Evolutionary conservation across 2,797 vertebrate genomes (phyloP).

Genomic region (Urocyon cinereoargenteus): DNA sequence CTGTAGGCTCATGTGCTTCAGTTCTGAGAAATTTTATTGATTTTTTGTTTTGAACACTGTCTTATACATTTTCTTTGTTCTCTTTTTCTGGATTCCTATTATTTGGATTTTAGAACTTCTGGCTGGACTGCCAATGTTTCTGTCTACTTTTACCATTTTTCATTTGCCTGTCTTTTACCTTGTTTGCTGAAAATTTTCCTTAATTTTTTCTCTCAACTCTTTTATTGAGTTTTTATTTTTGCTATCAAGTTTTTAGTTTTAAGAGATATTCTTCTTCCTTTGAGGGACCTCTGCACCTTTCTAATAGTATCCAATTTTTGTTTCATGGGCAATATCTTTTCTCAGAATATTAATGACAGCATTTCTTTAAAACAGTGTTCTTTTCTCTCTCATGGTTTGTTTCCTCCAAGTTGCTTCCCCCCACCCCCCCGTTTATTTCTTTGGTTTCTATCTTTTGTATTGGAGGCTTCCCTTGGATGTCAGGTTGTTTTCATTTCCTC

Average conservation of each 20-base stretch:
- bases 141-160: constrained; percentile 9
- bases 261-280: not conserved
- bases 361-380: not conserved
- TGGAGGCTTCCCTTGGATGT: not conserved
- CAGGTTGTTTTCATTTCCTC: constrained; percentile 18
- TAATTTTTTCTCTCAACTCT: constrained; percentile 25
- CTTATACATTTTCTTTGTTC: not conserved
- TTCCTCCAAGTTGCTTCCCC: constrained; percentile 12
- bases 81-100: not conserved
- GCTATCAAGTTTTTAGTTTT: not conserved
- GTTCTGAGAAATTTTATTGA: not conserved
- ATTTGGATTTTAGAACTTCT: constrained; percentile 5
- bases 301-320: not conserved
- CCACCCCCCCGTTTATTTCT: constrained; percentile 18
- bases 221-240: not conserved
- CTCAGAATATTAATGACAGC: not conserved
- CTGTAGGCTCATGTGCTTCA: not conserved
- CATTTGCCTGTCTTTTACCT: constrained; percentile 17
- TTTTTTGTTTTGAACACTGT: not conserved
- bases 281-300: not conserved
- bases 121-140: not conserved
- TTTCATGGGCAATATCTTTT: not conserved
- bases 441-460: not conserved
- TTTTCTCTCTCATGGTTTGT: not conserved
- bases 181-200: not conserved